phyloP scores from a whole-genome alignment of 2,888 invertebrate genomes.

The Chrysodeixis includens region DNA sequence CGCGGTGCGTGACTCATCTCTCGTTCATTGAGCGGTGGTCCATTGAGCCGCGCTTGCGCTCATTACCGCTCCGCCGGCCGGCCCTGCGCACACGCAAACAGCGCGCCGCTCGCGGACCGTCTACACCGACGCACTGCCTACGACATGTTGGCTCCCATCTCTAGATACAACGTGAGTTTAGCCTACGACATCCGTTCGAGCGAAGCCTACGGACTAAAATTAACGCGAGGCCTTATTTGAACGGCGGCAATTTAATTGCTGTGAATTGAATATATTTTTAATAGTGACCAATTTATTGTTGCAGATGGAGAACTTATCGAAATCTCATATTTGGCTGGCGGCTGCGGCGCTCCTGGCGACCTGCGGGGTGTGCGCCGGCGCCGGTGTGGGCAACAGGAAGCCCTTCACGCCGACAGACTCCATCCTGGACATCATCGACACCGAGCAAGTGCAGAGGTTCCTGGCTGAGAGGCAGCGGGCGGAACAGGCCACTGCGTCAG shows the following conservation, averaged over 20 bases:
- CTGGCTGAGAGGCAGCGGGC: conserved; percentile 85
- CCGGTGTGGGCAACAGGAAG: conserved; percentile 80
- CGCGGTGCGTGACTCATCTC: conserved; percentile 86
- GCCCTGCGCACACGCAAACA: conserved; percentile 85
- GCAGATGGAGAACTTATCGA: conserved; percentile 84
- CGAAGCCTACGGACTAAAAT: conserved; percentile 65
- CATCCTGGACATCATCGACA: conserved; percentile 90
- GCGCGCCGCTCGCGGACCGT: conserved; percentile 81
- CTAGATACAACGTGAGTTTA: conserved; percentile 83
- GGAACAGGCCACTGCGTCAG: conserved; percentile 79
- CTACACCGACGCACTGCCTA: conserved; percentile 82
- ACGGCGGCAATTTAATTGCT: conserved; percentile 43
- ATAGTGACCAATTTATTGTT: conserved; percentile 66
- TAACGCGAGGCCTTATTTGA: conserved; percentile 61
- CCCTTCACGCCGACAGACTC: conserved; percentile 87
- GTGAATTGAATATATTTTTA: conserved; percentile 56
- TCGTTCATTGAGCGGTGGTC: conserved; percentile 81
- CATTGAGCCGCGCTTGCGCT: conserved; percentile 87
- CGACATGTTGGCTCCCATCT: conserved; percentile 81
- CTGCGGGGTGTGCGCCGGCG: conserved; percentile 76
- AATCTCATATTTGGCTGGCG: conserved; percentile 81
- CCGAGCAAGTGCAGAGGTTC: conserved; percentile 89
- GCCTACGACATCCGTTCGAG: conserved; percentile 82
- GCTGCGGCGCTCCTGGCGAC: conserved; percentile 80
- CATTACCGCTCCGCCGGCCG: conserved; percentile 89